Evolutionary conservation across 1,140 invertebrate genomes (phyloP).

Genomic region (Cardiocondyla obscurior): DNA sequence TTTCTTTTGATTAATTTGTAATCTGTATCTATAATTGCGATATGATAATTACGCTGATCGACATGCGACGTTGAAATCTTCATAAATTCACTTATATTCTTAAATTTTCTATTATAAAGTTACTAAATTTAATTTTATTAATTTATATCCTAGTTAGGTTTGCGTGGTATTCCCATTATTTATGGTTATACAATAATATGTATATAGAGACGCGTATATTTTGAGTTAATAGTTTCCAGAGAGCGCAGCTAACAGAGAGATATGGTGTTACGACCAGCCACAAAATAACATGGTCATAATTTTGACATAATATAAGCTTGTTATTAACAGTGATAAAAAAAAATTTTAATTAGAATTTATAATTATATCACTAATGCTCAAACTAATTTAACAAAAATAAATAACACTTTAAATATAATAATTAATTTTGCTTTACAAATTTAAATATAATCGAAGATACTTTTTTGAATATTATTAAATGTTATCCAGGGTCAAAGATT

Average conservation of each 20-base stretch:
- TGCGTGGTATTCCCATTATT: background rate
- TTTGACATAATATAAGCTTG: background rate
- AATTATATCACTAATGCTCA: background rate
- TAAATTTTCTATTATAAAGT: too few species aligned
- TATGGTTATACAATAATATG: background rate
- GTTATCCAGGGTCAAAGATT: background rate
- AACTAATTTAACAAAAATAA: background rate
- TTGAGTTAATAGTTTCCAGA: constrained; percentile 21
- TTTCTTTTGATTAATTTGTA: background rate
- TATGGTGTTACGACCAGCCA: background rate
- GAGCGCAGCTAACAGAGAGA: constrained; percentile 3
- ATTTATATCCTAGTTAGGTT: background rate
- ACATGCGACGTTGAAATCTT: background rate
- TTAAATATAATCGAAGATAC: background rate
- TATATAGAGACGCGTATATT: constrained; percentile 7
- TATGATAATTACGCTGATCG: background rate
- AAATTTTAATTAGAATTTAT: background rate
- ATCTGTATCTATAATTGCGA: background rate
- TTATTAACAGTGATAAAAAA: background rate
- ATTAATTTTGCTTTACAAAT: background rate
- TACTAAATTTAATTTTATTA: background rate
- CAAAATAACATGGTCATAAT: background rate
- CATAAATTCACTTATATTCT: too few species aligned
- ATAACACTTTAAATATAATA: background rate
- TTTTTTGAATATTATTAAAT: background rate